These are phyloP conservation scores for Callaeas wilsoni DNA, from an alignment of 2,113 vertebrate genomes.

Conservation along the genomic window DNA sequence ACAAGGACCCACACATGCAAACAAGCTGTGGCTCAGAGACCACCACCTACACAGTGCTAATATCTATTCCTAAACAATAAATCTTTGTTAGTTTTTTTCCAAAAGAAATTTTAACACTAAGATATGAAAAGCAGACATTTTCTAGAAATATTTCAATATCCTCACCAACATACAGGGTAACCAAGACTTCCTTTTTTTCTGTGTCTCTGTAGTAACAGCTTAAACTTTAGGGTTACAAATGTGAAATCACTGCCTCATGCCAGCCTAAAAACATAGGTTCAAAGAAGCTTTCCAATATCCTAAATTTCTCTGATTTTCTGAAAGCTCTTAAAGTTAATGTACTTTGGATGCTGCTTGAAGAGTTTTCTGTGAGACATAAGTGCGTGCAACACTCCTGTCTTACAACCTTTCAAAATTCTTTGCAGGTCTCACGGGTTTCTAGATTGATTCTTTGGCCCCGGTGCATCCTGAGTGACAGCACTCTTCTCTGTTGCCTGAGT, in stretches of 20 bases:
- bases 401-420: neutral
- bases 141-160: neutral
- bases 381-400: neutral
- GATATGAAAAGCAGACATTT: neutral
- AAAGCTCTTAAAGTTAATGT: neutral
- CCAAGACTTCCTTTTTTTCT: neutral
- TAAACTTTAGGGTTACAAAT: neutral
- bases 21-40: neutral
- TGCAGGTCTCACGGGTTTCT: neutral
- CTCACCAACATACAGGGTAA: neutral
- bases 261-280: neutral
- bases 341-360: neutral
- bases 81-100: fast-evolving
- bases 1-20: neutral
- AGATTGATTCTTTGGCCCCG: neutral
- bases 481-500: neutral
- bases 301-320: neutral
- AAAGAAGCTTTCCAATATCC: neutral
- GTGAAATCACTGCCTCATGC: neutral
- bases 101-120: neutral
- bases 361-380: neutral
- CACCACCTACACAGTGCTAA: neutral
- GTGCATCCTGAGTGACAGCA: neutral
- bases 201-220: neutral
- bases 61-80: neutral